Evolutionary conservation across 1,140 invertebrate genomes (phyloP).

Genomic region (Pseudomyrmex concolor): DNA sequence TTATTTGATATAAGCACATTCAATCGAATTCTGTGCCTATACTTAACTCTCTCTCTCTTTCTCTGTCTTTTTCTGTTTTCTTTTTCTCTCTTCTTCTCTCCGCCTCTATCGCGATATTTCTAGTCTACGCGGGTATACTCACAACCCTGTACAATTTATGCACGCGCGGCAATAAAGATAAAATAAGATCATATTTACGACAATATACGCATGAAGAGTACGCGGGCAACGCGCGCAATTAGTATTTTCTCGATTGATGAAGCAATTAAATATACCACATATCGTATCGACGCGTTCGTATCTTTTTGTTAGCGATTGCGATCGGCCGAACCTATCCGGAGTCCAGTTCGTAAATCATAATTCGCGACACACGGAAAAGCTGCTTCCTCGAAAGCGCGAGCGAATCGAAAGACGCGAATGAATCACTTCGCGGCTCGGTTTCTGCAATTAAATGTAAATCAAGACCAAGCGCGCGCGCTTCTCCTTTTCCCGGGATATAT

Average conservation of each 20-base stretch:
- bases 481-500: conserved; percentile 57
- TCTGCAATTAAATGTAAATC: conserved; percentile 83
- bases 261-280: conserved; percentile 35
- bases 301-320: conserved; percentile 10
- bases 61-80: neutral
- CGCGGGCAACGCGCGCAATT: neutral
- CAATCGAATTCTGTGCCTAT: neutral
- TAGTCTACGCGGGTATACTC: neutral
- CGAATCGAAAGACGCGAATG: conserved; percentile 54
- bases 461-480: neutral
- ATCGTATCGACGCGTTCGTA: neutral
- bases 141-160: neutral
- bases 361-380: neutral
- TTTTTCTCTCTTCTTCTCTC: neutral
- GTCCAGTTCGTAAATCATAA: conserved; percentile 64
- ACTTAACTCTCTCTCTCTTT: neutral
- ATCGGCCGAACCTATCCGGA: neutral
- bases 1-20: neutral
- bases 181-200: neutral
- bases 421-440: conserved; percentile 74
- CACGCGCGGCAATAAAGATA: neutral
- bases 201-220: neutral
- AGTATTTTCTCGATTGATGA: conserved; percentile 41
- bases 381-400: neutral
- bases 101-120: neutral